Conservation (phyloP, 2,888 invertebrate genomes). For the Aphidius colemani region DNA sequence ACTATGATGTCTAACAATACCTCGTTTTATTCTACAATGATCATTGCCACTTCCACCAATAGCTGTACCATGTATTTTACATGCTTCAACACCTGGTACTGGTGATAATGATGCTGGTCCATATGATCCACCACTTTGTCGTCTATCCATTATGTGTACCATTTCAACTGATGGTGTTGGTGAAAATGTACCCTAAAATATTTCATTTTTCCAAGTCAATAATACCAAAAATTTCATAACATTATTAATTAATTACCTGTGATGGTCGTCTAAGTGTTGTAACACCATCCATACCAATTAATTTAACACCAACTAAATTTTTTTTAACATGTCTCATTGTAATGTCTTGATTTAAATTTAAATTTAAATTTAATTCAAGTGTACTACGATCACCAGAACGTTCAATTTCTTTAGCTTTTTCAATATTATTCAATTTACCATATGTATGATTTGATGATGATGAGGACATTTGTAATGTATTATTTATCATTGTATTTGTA, state of each 20-base stretch:
- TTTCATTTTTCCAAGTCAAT: not conserved
- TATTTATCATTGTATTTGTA: slow-evolving; percentile 28
- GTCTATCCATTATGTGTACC: slow-evolving; percentile 55
- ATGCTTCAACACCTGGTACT: slow-evolving; percentile 56
- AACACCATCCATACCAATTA: slow-evolving; percentile 57
- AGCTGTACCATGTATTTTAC: slow-evolving; percentile 57
- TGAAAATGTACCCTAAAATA: slow-evolving; percentile 53
- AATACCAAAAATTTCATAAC: not conserved
- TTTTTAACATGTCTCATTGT: slow-evolving; percentile 46
- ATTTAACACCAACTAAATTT: slow-evolving; percentile 55
- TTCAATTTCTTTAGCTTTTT: slow-evolving; percentile 35
- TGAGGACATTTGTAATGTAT: slow-evolving; percentile 30
- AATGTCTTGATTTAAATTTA: slow-evolving; percentile 40
- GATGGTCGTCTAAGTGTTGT: slow-evolving; percentile 53
- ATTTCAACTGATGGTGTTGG: slow-evolving; percentile 58
- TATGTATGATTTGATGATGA: slow-evolving; percentile 29
- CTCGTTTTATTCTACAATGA: slow-evolving; percentile 56
- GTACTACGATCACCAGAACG: slow-evolving; percentile 47
- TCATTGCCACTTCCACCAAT: slow-evolving; percentile 52
- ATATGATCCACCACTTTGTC: slow-evolving; percentile 55
- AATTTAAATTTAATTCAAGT: slow-evolving; percentile 51
- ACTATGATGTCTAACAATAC: slow-evolving; percentile 58
- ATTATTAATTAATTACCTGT: slow-evolving; percentile 39
- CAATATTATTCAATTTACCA: slow-evolving; percentile 35
- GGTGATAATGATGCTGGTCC: slow-evolving; percentile 56